Conservation (phyloP, 1,140 invertebrate species). For the Gyrodactylus bullatarudis region DNA sequence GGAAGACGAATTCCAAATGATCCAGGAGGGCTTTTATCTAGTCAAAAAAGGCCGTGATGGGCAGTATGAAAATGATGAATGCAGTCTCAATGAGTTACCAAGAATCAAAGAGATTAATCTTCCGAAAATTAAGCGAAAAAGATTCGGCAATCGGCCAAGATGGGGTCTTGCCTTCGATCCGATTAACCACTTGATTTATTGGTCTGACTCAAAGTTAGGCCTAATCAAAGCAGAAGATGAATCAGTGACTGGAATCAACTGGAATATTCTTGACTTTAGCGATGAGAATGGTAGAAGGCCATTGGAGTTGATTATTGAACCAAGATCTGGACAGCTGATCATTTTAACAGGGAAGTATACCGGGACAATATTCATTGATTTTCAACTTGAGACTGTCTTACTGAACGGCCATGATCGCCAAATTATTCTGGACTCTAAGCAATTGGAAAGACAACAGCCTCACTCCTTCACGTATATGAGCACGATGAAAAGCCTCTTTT, state of each 20-base stretch:
- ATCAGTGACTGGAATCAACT: not conserved
- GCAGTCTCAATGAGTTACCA: not conserved
- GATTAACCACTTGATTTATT: not conserved
- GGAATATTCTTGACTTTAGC: not conserved
- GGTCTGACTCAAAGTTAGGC: not conserved
- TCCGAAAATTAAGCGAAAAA: not conserved
- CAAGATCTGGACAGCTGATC: not conserved
- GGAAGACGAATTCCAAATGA: not conserved
- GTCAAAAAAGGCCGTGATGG: not conserved
- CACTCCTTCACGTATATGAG: not conserved
- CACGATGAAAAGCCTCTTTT: not conserved
- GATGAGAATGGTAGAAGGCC: not conserved
- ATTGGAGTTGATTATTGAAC: not conserved
- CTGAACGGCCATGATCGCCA: not conserved
- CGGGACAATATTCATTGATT: not conserved
- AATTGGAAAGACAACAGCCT: too few relatives aligned
- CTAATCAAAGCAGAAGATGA: not conserved
- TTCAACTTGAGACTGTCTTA: not conserved
- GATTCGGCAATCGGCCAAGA: not conserved
- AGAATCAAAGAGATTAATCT: not conserved
- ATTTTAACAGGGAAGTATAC: not conserved
- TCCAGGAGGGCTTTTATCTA: not conserved
- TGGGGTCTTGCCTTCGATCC: not conserved
- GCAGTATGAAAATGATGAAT: not conserved
- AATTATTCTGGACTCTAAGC: not conserved